Percentiles rank a stretch among this genome's conserved stretches.
These are phyloP conservation scores for Clivina fossor DNA, from an alignment of 2,888 invertebrate genomes.

Conservation along the genomic window DNA sequence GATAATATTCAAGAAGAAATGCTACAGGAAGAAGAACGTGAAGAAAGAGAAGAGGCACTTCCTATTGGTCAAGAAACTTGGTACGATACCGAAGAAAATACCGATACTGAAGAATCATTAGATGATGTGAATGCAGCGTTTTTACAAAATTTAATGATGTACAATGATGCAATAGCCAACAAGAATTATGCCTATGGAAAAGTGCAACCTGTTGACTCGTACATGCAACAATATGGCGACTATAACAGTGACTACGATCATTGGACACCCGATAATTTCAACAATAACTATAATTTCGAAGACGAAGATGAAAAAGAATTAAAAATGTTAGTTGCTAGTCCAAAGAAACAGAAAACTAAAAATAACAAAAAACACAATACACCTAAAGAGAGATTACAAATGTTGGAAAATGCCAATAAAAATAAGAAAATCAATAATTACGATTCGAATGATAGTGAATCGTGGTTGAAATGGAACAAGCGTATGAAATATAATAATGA, in stretches of 20 bases:
- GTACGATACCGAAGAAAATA: slow-evolving; percentile 59
- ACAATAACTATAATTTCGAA: slow-evolving; percentile 51
- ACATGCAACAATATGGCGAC: slow-evolving; percentile 35
- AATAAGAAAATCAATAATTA: slow-evolving; percentile 43
- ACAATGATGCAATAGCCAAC: slow-evolving; percentile 56
- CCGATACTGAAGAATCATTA: slow-evolving; percentile 44
- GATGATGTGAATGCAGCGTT: slow-evolving; percentile 63
- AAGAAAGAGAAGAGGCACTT: slow-evolving; percentile 58
- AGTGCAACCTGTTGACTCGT: slow-evolving; percentile 41
- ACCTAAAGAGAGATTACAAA: slow-evolving; percentile 41
- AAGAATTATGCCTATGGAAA: slow-evolving; percentile 40
- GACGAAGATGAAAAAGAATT: slow-evolving; percentile 68
- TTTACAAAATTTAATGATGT: slow-evolving; percentile 68
- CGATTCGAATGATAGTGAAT: slow-evolving; percentile 56
- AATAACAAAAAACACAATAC: slow-evolving; percentile 34
- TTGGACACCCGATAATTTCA: slow-evolving; percentile 39
- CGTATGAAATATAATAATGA: slow-evolving; percentile 40
- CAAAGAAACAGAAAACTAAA: slow-evolving; percentile 41
- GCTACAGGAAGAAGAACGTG: slow-evolving; percentile 62
- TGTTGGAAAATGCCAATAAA: slow-evolving; percentile 41
- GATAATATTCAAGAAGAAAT: slow-evolving; percentile 63
- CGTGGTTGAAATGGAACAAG: slow-evolving; percentile 54
- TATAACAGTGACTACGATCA: slow-evolving; percentile 39
- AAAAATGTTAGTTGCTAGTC: slow-evolving; percentile 62
- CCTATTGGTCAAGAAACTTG: slow-evolving; percentile 69